A percentile compares a stretch with the other conserved stretches of the same genome.
Evolutionary conservation across 1,140 invertebrate genomes (phyloP).

Genomic region (Bombyx mori): ASM3026992v2 NC_085113.1:4288501-4289000

Average conservation of each 20-base stretch:
- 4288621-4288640: constrained; percentile 81
- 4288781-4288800: constrained; percentile 99
- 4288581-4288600: too few species aligned
- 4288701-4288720: constrained; percentile 97
- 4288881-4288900: too few species aligned
- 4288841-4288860: constrained; percentile 93
- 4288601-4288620: constrained; percentile 80
- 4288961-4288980: background rate
- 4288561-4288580: too few species aligned
- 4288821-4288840: constrained; percentile 96
- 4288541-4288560: too few species aligned
- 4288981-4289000: background rate
- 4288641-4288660: constrained; percentile 91
- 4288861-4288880: constrained; percentile 27
- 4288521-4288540: too few species aligned
- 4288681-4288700: constrained; percentile 95
- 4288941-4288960: too few species aligned
- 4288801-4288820: constrained; percentile 93
- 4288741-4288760: constrained; percentile 95
- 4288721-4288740: constrained; percentile 99
- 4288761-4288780: constrained; percentile 97
- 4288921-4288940: too few species aligned
- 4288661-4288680: constrained; percentile 96
- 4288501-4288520: too few species aligned
- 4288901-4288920: too few species aligned